Evolutionary conservation across 2,113 vertebrate species (phyloP), one percentile per base, ranked within the genome.

Genomic region (Stictonetta naevosa): DNA sequence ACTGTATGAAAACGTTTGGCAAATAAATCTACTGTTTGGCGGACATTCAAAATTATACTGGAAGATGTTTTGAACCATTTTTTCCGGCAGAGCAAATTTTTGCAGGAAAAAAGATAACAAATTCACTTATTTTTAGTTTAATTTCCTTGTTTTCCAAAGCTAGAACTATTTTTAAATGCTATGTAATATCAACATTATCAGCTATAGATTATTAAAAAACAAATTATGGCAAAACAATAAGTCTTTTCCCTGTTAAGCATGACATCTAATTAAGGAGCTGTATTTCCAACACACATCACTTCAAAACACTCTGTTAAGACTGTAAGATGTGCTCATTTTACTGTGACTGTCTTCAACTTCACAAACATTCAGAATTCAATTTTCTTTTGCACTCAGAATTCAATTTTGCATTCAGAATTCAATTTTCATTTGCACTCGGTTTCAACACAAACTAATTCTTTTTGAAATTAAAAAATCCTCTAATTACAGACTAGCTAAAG

Each of bases 1-100:
- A 90, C 36, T 89, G 78, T 75, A 96, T 86, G 58, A 97, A 96
- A 96, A 95, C 63, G 69, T 93, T 97, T 97, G 97, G 96, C 97
- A 97, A 95, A 96, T 95, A 94, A 86, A 95, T 97, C 95, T 96
- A 96, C 93, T 91, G 92, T 93, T 96, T 98, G 97, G 97, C 90
- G 3, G 91, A 93, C 92, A 92, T 84, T 96, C 97, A 98, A 94
- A 96, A 95, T 95, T 90, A 86, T 74, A 85, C 76, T 95, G 96
- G 92, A 97, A 96, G 95, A 96, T 44, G 83, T 92, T 92, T 84
- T 81, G 87, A 95, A 94, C 80, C 59, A 62, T 80, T 89, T 92
- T 90, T 95, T 95, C 92, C 10, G 46, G 85, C 74, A 85, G 4
- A 89, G 74, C 60, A 97, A 88, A 58, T 96, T 95, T 97, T 94